Evolutionary conservation across 2,888 invertebrate genomes (phyloP).

Genomic region (Cheilosia grossa): DNA sequence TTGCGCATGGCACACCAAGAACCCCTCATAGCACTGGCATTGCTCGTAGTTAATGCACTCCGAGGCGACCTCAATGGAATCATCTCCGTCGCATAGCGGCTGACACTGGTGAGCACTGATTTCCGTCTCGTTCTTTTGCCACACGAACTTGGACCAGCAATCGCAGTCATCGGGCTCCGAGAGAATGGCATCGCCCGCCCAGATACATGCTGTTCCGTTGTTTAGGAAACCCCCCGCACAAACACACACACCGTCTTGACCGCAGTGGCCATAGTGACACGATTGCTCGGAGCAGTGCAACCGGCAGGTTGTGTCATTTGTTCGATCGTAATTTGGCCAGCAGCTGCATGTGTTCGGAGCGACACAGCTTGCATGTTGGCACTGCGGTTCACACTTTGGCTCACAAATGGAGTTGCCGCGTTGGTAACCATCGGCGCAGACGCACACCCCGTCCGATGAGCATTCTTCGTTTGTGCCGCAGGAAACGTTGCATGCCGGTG

Average conservation of each 20-base stretch:
- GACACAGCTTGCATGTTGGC: slow-evolving; percentile 78
- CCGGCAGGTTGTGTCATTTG: slow-evolving; percentile 35
- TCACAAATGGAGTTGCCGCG: slow-evolving; percentile 64
- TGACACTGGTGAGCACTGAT: neutral
- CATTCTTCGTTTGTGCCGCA: slow-evolving; percentile 55
- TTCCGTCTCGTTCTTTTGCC: slow-evolving; percentile 34
- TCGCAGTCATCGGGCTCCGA: slow-evolving; percentile 48
- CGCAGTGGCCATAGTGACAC: slow-evolving; percentile 56
- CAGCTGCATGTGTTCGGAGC: slow-evolving; percentile 79
- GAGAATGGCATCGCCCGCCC: slow-evolving; percentile 46
- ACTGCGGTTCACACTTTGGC: slow-evolving; percentile 76
- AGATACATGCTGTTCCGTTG: slow-evolving; percentile 43
- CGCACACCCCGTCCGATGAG: slow-evolving; percentile 19
- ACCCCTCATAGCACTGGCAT: slow-evolving; percentile 41
- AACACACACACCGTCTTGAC: slow-evolving; percentile 30
- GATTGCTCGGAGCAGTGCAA: slow-evolving; percentile 34
- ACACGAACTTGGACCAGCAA: slow-evolving; percentile 47
- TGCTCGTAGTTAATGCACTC: slow-evolving; percentile 32
- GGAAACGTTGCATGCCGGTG: slow-evolving; percentile 13
- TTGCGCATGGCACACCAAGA: slow-evolving; percentile 31
- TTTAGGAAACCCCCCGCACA: slow-evolving; percentile 41
- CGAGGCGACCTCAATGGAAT: neutral
- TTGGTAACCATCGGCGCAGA: slow-evolving; percentile 42
- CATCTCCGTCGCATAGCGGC: slow-evolving; percentile 21
- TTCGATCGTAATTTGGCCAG: slow-evolving; percentile 78